These are phyloP conservation scores for Acropternis orthonyx DNA, from an alignment of 2,797 vertebrate species.

Conservation along the genomic window DNA sequence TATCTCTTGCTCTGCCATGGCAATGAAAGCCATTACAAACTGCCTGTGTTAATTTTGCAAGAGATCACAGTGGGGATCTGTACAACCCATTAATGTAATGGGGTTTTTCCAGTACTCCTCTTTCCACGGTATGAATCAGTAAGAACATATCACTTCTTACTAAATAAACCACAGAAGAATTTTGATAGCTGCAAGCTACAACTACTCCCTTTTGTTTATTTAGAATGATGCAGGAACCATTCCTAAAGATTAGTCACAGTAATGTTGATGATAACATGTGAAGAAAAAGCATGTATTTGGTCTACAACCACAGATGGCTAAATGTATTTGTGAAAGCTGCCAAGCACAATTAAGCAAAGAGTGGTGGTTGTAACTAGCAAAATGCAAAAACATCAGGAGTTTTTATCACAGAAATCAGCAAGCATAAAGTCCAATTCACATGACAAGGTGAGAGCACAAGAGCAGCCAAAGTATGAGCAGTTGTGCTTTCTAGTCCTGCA, in stretches of 20 bases:
- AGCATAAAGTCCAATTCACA: neutral
- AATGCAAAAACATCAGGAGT: neutral
- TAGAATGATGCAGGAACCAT: neutral
- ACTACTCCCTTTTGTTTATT: neutral
- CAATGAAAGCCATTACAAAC: neutral
- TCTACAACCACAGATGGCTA: slow-evolving; percentile 19
- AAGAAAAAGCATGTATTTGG: slow-evolving; percentile 25
- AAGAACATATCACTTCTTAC: neutral
- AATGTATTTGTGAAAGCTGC: slow-evolving; percentile 10
- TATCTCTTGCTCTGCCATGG: neutral
- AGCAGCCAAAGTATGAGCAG: neutral
- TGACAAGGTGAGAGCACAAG: neutral
- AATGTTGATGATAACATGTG: neutral
- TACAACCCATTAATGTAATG: neutral
- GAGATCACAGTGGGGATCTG: neutral
- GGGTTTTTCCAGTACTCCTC: neutral
- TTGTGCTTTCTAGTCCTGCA: neutral
- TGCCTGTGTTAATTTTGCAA: neutral
- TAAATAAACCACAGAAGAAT: neutral
- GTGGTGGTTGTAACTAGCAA: neutral
- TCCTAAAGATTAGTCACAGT: neutral
- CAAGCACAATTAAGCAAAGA: neutral
- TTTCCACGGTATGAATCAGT: neutral
- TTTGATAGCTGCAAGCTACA: neutral
- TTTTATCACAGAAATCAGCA: neutral